Conservation (phyloP, 30 jellyfish, hydroid and myxozoan species). For the Aurelia sp. region DNA sequence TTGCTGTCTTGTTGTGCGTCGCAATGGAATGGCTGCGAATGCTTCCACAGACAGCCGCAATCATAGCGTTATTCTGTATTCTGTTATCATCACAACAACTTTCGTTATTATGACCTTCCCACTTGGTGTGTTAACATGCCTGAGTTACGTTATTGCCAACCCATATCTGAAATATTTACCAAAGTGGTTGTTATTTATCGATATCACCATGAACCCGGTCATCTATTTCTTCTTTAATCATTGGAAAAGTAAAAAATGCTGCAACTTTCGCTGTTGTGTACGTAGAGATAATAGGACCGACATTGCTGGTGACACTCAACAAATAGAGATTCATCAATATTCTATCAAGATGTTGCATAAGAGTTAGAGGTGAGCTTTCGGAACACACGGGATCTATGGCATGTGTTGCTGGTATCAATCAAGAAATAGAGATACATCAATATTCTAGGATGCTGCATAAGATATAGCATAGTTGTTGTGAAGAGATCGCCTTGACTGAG, state of each 20-base stretch:
- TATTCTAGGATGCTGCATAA: too few relatives aligned
- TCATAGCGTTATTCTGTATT: not conserved
- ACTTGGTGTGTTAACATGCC: not conserved
- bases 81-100: not conserved
- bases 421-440: too few relatives aligned
- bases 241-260: not conserved
- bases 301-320: too few relatives aligned
- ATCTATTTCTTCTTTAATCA: not conserved
- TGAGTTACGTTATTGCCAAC: not conserved
- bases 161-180: not conserved
- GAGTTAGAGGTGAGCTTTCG: too few relatives aligned
- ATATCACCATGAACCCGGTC: constrained; percentile 4
- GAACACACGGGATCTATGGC: too few relatives aligned
- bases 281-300: too few relatives aligned
- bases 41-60: constrained; percentile 6
- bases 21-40: not conserved
- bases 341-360: too few relatives aligned
- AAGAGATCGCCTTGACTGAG: too few relatives aligned
- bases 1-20: not conserved
- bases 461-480: too few relatives aligned
- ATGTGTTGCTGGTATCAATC: too few relatives aligned
- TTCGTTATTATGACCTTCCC: not conserved
- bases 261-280: too few relatives aligned
- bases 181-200: not conserved
- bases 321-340: too few relatives aligned